Conservation (phyloP, 2,888 invertebrate genomes). For the Terebella lapidaria region DNA sequence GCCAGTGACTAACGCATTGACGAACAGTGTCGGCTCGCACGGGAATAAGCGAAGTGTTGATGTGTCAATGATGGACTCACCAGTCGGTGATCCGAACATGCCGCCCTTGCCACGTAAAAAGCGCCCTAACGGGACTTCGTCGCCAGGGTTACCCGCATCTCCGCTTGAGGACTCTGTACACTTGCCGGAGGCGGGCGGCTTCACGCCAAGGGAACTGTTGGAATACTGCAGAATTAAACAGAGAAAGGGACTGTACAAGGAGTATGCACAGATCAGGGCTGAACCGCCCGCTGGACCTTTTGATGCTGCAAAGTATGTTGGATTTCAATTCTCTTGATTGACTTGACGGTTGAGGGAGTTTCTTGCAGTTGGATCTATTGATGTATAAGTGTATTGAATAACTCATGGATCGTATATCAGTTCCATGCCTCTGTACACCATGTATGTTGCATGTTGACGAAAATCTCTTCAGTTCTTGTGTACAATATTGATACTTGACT, state of each 20-base stretch:
- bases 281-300: slow-evolving; percentile 83
- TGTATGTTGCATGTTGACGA: too few species aligned
- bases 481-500: too few species aligned
- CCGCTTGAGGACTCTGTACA: slow-evolving; percentile 34
- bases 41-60: slow-evolving; percentile 15
- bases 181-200: slow-evolving; percentile 44
- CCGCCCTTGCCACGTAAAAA: slow-evolving; percentile 32
- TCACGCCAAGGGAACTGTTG: slow-evolving; percentile 70
- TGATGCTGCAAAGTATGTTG: slow-evolving; percentile 75
- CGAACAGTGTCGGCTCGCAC: slow-evolving; percentile 4
- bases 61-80: slow-evolving; percentile 12
- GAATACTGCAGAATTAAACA: slow-evolving; percentile 62
- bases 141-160: slow-evolving; percentile 22
- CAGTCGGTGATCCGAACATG: not conserved
- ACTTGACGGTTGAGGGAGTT: too few species aligned
- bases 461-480: too few species aligned
- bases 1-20: not conserved
- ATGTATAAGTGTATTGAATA: not conserved
- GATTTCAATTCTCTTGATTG: too few species aligned
- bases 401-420: not conserved
- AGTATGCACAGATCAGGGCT: slow-evolving; percentile 82
- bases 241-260: slow-evolving; percentile 68
- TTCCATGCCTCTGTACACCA: too few species aligned
- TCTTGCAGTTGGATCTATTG: not conserved
- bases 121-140: slow-evolving; percentile 30